These are phyloP conservation scores for Norana najaformis DNA, from an alignment of 2,888 invertebrate genomes.

Conservation along the genomic window DNA sequence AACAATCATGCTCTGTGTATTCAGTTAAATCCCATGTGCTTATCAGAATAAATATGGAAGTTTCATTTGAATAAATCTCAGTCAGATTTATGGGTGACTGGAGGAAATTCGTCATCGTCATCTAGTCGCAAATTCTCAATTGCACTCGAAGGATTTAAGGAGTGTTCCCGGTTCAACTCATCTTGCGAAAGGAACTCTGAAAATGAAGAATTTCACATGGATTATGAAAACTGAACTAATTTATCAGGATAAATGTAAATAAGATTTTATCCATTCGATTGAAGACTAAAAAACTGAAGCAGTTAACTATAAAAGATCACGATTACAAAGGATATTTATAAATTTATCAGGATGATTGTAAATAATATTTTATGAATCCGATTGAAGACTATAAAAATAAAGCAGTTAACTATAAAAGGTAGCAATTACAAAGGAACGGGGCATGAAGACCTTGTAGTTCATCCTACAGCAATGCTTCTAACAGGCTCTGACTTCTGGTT, in stretches of 20 bases:
- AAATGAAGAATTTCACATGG: neutral
- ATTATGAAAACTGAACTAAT: neutral
- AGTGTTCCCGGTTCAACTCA: neutral
- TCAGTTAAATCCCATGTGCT: neutral
- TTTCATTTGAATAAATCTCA: neutral
- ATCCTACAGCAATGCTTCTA: too few relatives aligned
- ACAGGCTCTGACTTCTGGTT: too few relatives aligned
- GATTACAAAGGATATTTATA: too few relatives aligned
- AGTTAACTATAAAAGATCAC: neutral
- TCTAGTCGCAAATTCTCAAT: conserved; percentile 69
- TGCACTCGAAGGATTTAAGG: neutral
- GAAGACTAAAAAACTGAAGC: neutral
- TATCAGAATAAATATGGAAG: neutral
- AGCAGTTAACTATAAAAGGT: neutral
- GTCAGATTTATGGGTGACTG: conserved; percentile 69
- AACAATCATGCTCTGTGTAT: neutral
- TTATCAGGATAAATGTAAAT: neutral
- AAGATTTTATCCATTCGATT: neutral
- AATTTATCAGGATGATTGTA: neutral
- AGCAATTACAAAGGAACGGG: too few relatives aligned
- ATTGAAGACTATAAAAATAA: neutral
- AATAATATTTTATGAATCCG: neutral
- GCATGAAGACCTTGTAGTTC: too few relatives aligned
- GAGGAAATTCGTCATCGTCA: conserved; percentile 82
- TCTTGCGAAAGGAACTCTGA: neutral